These are phyloP conservation scores for Cydia strobilella DNA, from an alignment of 1,140 invertebrate species.

Conservation along the genomic window DNA sequence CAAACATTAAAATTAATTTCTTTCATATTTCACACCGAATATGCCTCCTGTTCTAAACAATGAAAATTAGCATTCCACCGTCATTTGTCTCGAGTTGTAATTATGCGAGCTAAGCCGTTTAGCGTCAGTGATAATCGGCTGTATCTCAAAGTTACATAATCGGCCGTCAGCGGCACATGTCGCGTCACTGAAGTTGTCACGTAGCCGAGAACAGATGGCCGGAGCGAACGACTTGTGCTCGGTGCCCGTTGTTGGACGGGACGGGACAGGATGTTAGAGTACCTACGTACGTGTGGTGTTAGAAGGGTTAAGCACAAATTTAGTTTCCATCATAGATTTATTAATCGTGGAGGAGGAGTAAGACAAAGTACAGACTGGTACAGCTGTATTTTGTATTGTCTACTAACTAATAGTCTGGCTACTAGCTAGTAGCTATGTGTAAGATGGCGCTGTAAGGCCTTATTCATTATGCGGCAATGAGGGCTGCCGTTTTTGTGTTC, in stretches of 20 bases:
- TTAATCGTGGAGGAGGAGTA: no score
- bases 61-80: slow-evolving; percentile 7
- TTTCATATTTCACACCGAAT: background rate
- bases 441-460: no score
- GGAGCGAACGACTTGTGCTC: slow-evolving; percentile 15
- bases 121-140: slow-evolving; percentile 25
- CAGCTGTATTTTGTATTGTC: no score
- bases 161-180: slow-evolving; percentile 19
- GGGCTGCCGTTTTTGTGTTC: no score
- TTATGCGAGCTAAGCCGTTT: slow-evolving; percentile 22
- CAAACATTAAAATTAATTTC: no score
- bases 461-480: no score
- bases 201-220: slow-evolving; percentile 29
- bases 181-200: slow-evolving; percentile 18
- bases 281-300: no score
- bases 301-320: no score
- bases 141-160: slow-evolving; percentile 25
- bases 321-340: no score
- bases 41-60: background rate
- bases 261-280: background rate
- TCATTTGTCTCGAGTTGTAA: slow-evolving; percentile 5
- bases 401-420: no score
- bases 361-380: no score
- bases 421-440: no score
- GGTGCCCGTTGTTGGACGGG: background rate